Conservation (phyloP, 2,888 invertebrate species). For the Eretmocerus hayati region DNA sequence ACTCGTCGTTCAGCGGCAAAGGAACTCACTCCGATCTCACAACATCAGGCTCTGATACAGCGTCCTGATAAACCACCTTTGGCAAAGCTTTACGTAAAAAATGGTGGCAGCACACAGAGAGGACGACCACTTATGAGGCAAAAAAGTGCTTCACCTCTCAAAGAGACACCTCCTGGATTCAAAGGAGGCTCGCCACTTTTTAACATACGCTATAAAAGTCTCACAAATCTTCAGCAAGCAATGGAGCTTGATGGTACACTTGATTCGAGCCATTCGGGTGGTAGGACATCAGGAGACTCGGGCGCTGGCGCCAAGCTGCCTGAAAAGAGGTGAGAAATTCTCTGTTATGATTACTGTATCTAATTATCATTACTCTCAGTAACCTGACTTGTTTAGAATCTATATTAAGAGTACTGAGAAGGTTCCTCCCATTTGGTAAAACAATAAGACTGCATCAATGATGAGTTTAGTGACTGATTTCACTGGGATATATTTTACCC, state of each 20-base stretch:
- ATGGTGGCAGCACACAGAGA: slow-evolving; percentile 59
- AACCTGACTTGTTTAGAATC: too few species aligned
- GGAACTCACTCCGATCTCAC: slow-evolving; percentile 50
- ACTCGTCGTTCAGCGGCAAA: slow-evolving; percentile 63
- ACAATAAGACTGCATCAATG: too few species aligned
- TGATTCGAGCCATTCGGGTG: slow-evolving; percentile 83
- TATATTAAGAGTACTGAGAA: too few species aligned
- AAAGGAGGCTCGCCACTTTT: slow-evolving; percentile 71
- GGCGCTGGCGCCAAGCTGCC: slow-evolving; percentile 70
- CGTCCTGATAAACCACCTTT: neutral
- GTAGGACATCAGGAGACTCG: slow-evolving; percentile 79
- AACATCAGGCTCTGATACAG: neutral
- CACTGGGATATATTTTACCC: too few species aligned
- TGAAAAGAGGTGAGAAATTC: slow-evolving; percentile 64
- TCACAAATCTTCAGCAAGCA: slow-evolving; percentile 66
- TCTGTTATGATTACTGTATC: too few species aligned
- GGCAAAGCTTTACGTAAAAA: slow-evolving; percentile 75
- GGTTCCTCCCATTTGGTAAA: too few species aligned
- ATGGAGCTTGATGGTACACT: slow-evolving; percentile 72
- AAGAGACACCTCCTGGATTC: slow-evolving; percentile 61
- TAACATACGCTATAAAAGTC: slow-evolving; percentile 58
- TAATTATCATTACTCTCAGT: too few species aligned
- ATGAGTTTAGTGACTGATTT: too few species aligned
- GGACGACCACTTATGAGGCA: slow-evolving; percentile 61
- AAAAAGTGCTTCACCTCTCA: slow-evolving; percentile 66